phyloP scores from a whole-genome alignment of 2,888 invertebrate genomes.

The Phrixothrix hirtus region DNA sequence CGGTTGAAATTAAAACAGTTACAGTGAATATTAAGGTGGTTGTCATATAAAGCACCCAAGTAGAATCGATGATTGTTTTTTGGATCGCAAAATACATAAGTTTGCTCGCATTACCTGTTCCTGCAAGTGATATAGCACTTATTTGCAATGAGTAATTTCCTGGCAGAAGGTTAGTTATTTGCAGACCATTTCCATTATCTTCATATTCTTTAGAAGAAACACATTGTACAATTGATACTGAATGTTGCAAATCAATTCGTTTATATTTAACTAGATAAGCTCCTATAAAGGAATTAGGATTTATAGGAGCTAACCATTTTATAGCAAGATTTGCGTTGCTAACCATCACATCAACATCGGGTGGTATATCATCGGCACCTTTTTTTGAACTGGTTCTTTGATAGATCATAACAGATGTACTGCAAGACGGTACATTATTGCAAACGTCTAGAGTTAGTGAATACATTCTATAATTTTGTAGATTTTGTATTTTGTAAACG shows the following conservation, averaged over 20 bases:
- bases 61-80: too few relatives aligned
- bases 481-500: slow-evolving; percentile 13
- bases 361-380: slow-evolving; percentile 53
- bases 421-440: slow-evolving; percentile 58
- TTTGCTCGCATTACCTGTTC: slow-evolving; percentile 54
- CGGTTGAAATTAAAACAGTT: too few relatives aligned
- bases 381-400: slow-evolving; percentile 57
- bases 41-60: too few relatives aligned
- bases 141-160: slow-evolving; percentile 64
- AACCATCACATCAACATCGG: slow-evolving; percentile 34
- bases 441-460: slow-evolving; percentile 65
- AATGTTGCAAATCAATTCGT: slow-evolving; percentile 48
- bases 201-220: slow-evolving; percentile 50
- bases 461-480: slow-evolving; percentile 64
- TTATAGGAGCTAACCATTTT: slow-evolving; percentile 62
- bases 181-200: slow-evolving; percentile 40
- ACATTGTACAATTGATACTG: slow-evolving; percentile 55
- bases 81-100: slow-evolving; percentile 35
- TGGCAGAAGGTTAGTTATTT: slow-evolving; percentile 54
- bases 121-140: slow-evolving; percentile 64
- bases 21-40: too few relatives aligned
- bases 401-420: slow-evolving; percentile 54
- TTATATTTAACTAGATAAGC: slow-evolving; percentile 64
- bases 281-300: slow-evolving; percentile 68
- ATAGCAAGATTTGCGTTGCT: slow-evolving; percentile 41